These are phyloP conservation scores for Campoletis sonorensis DNA, from an alignment of 1,140 invertebrate species.

Conservation along the genomic window DNA sequence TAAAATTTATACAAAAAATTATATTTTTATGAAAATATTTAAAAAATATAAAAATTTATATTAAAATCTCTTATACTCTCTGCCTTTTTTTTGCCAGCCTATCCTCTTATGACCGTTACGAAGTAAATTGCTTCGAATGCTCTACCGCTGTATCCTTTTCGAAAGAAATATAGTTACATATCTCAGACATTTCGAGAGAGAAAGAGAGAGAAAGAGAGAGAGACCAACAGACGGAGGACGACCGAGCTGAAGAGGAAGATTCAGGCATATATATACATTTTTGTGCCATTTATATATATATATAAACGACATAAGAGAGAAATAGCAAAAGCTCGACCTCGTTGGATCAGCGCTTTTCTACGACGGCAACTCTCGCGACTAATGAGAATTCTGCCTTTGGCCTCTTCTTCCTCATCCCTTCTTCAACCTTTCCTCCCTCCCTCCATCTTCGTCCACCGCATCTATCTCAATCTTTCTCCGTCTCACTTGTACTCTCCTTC, in stretches of 20 bases:
- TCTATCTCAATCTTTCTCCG: not conserved
- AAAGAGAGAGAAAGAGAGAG: not conserved
- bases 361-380: slow-evolving; percentile 50
- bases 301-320: not conserved
- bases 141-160: slow-evolving; percentile 27
- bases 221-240: not conserved
- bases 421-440: not conserved
- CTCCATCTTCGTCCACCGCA: not conserved
- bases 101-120: slow-evolving; percentile 35
- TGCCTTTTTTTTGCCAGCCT: not conserved
- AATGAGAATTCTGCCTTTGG: slow-evolving; percentile 52
- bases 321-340: slow-evolving; percentile 47
- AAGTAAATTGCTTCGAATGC: slow-evolving; percentile 49
- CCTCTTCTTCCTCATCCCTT: not conserved
- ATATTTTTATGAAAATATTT: too few relatives aligned
- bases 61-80: not conserved
- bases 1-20: too few relatives aligned
- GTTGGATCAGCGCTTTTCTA: slow-evolving; percentile 53
- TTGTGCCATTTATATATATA: not conserved
- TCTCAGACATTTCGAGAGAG: not conserved
- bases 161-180: slow-evolving; percentile 17
- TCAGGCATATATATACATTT: not conserved
- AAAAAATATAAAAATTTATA: too few relatives aligned
- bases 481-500: not conserved
- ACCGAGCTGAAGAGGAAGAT: slow-evolving; percentile 2